Percentiles rank a stretch among this genome's conserved stretches.
Evolutionary conservation across 2,888 invertebrate genomes (phyloP).

Genomic region (Cyclophora punctaria): DNA sequence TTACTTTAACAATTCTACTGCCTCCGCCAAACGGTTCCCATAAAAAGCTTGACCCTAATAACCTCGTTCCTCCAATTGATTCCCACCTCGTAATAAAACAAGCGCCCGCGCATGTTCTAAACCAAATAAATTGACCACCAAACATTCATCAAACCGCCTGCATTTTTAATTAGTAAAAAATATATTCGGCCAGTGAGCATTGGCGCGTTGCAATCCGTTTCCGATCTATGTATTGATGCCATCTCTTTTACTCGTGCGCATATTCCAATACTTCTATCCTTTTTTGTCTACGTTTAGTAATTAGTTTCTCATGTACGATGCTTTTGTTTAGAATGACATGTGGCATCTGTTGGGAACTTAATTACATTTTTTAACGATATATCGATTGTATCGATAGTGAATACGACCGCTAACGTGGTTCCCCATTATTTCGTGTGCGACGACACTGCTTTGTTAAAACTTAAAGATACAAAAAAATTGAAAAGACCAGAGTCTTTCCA

Average conservation of each 20-base stretch:
- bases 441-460: no score
- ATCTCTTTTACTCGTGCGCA: slow-evolving; percentile 28
- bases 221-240: slow-evolving; percentile 45
- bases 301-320: slow-evolving; percentile 66
- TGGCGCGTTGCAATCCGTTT: slow-evolving; percentile 69
- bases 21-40: no score
- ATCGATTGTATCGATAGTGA: slow-evolving; percentile 42
- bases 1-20: no score
- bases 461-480: no score
- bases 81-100: slow-evolving; percentile 25
- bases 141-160: slow-evolving; percentile 59
- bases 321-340: slow-evolving; percentile 70
- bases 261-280: slow-evolving; percentile 20
- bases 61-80: slow-evolving; percentile 3
- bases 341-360: slow-evolving; percentile 56
- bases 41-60: no score
- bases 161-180: slow-evolving; percentile 70
- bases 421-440: no score
- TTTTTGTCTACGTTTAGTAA: slow-evolving; percentile 42
- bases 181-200: slow-evolving; percentile 62
- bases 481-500: no score
- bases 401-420: slow-evolving; percentile 6
- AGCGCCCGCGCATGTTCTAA: slow-evolving; percentile 31
- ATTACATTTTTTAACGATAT: slow-evolving; percentile 56
- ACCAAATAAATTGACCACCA: slow-evolving; percentile 55